Conservation (phyloP, 2,113 vertebrate genomes). For the Myrmophylax atrothorax region DNA sequence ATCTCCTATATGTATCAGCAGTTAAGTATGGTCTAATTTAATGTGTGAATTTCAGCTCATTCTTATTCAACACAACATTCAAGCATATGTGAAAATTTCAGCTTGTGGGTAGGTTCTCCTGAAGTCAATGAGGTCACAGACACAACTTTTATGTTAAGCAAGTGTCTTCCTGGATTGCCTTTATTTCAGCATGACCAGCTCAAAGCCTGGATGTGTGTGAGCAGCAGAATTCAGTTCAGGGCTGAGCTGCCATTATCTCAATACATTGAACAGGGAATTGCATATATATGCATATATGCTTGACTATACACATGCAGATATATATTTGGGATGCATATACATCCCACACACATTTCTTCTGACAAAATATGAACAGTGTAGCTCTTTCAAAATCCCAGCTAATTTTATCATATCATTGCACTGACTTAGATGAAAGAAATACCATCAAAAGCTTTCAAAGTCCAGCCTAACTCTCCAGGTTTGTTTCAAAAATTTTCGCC, state of each 20-base stretch:
- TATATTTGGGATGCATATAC: background rate
- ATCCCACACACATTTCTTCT: background rate
- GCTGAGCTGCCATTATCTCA: background rate
- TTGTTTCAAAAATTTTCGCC: background rate
- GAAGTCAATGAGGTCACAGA: background rate
- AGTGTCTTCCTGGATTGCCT: background rate
- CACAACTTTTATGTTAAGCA: background rate
- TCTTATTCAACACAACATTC: background rate
- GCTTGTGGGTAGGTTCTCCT: background rate
- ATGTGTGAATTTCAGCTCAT: background rate
- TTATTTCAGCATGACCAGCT: background rate
- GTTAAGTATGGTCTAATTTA: background rate
- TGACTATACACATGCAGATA: background rate
- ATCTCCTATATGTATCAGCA: background rate
- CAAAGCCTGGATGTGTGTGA: background rate
- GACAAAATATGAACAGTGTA: background rate
- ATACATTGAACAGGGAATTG: rapidly evolving
- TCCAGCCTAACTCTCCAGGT: background rate
- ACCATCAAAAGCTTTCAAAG: background rate
- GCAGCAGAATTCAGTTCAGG: background rate
- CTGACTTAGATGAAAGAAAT: background rate
- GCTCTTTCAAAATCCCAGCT: background rate
- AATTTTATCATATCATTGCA: background rate
- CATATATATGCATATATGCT: rapidly evolving
- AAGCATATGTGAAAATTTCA: background rate